These are phyloP conservation scores for Lepidocyrtoides sp. DNA, from an alignment of 2,888 invertebrate genomes.

Conservation along the genomic window DNA sequence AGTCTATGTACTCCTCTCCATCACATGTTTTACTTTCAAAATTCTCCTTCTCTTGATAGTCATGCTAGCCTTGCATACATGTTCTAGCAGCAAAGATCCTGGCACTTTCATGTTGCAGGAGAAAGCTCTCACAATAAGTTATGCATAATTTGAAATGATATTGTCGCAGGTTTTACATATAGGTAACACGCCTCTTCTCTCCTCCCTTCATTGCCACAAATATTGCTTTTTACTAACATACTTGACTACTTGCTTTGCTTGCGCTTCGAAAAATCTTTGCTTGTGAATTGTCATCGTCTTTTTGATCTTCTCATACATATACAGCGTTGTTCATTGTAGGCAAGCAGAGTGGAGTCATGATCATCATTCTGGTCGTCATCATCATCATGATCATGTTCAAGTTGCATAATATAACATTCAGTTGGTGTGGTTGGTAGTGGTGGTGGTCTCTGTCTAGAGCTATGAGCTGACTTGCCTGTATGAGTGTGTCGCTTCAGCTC, in stretches of 20 bases:
- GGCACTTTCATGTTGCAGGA: background rate
- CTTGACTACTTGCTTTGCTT: background rate
- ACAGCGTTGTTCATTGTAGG: background rate
- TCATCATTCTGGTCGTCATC: slow-evolving; percentile 32
- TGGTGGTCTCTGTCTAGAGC: no score
- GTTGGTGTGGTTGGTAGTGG: slow-evolving; percentile 53
- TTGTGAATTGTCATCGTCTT: slow-evolving; percentile 5
- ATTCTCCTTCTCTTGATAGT: no score
- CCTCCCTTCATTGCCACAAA: background rate
- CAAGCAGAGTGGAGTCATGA: background rate
- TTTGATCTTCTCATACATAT: no score
- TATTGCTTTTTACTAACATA: background rate
- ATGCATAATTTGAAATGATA: slow-evolving; percentile 53
- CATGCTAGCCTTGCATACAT: no score
- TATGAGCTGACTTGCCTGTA: background rate
- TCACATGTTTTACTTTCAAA: no score
- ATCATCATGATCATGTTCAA: slow-evolving; percentile 20
- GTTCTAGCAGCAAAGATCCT: background rate
- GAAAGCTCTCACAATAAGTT: slow-evolving; percentile 60
- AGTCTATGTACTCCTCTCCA: no score
- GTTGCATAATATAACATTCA: slow-evolving; percentile 71
- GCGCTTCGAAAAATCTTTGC: background rate
- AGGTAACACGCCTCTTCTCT: background rate
- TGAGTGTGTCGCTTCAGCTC: slow-evolving; percentile 47
- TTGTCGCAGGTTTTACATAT: slow-evolving; percentile 16